Evolutionary conservation across 2,888 invertebrate genomes (phyloP), one percentile per base, ranked within the genome.

Genomic region (Synanthedon formicaeformis): DNA sequence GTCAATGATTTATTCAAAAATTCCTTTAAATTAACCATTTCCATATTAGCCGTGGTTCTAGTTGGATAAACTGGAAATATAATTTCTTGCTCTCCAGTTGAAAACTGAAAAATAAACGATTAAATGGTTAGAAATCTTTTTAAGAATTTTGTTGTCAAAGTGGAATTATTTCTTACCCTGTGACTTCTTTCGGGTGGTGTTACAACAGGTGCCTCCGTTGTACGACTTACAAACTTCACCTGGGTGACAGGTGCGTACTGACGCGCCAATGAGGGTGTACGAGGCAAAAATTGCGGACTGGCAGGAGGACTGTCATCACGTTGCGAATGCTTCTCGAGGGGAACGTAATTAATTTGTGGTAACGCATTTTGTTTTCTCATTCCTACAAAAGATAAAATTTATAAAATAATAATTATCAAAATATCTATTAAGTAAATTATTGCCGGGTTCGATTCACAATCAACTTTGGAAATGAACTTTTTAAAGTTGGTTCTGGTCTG

Each of bases 271-370:
- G 10, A 34, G 1, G 70, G 63, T 27, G 71, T 59, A 34, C 76
- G 69, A 1, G 73, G 61, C 50, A 81, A 53, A 55, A 84, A 83
- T 52, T 80, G 78, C 12, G 83, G 81, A 40, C 71, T 69, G 1
- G 78, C 75, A 27, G 81, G 81, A 5, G 81, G 82, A 56, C 81
- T 83, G 54, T 83, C 82, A 54, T 85, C 85, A 10, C 81, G 78
- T 56, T 69, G 64, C 3, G 72, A 63, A 61, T 71, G 60, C 53
- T 52, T 50, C 4, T 16, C 41, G 13, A 50, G 12, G 6, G 45
- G 1, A 13, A 11, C n/a, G 45, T 13, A 45, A 45, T 45, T n/a
- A 13, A 45, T n/a, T 45, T 45, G n/a, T 10, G 45, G 45, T 45
- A 45, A 45, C 5, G 45, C 13, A 2, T n/a, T n/a, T 8, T 45